phyloP scores from a whole-genome alignment of 2,113 vertebrate species.

The Hippocampus mohnikei region DNA sequence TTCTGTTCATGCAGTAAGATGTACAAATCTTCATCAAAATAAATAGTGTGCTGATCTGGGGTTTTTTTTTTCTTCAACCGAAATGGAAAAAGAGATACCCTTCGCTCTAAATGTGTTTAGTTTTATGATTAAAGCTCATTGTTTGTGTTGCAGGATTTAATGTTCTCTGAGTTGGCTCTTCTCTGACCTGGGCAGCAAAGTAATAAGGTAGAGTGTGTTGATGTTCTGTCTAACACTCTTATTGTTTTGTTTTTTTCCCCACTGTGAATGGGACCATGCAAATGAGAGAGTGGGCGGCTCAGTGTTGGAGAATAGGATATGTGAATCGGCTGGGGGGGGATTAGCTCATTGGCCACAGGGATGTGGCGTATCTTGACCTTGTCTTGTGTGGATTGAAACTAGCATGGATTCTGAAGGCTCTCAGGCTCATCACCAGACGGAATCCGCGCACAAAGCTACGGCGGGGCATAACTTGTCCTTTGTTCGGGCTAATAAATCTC shows the following conservation, averaged over 20 bases:
- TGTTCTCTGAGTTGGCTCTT: conserved; percentile 24
- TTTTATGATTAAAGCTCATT: neutral
- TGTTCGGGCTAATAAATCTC: conserved; percentile 41
- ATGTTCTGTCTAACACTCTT: conserved; percentile 12
- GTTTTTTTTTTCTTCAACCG: neutral
- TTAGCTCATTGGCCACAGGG: conserved; percentile 37
- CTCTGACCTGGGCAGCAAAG: conserved; percentile 17
- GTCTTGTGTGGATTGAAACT: conserved; percentile 29
- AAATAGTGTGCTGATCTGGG: neutral
- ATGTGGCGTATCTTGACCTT: conserved; percentile 56
- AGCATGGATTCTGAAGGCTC: conserved; percentile 32
- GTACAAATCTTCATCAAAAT: neutral
- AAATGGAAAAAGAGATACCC: neutral
- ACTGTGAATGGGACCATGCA: conserved; percentile 22
- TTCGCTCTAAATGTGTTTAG: neutral
- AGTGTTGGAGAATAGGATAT: conserved; percentile 35
- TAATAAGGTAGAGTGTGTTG: conserved; percentile 38
- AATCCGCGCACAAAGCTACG: conserved; percentile 6
- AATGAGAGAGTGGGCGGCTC: conserved; percentile 31
- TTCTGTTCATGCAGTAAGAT: neutral
- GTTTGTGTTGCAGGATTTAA: conserved; percentile 45
- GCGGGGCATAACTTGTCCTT: conserved; percentile 31
- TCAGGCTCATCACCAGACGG: conserved; percentile 13
- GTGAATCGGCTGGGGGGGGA: conserved; percentile 26
- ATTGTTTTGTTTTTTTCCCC: conserved; percentile 19